Conservation (phyloP, 2,888 invertebrate genomes). For the Orgyia antiqua region DNA sequence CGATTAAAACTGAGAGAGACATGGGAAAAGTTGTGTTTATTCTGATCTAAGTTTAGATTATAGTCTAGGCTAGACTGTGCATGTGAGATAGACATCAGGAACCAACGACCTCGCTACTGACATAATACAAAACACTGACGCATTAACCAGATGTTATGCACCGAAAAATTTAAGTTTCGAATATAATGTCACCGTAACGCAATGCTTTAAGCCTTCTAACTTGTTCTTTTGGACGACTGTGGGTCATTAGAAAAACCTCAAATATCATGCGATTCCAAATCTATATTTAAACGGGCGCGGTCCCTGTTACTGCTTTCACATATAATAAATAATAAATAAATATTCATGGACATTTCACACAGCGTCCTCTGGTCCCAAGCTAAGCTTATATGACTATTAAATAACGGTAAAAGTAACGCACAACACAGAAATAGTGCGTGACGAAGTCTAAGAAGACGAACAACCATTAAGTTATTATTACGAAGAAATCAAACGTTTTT, state of each 20-base stretch:
- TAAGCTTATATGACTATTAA: neutral
- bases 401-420: neutral
- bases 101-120: conserved; percentile 35
- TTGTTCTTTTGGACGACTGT: too few relatives aligned
- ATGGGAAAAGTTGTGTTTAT: conserved; percentile 32
- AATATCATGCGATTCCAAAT: too few relatives aligned
- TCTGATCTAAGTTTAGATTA: conserved; percentile 31
- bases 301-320: too few relatives aligned
- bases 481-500: conserved; percentile 33
- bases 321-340: too few relatives aligned
- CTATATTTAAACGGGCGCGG: too few relatives aligned
- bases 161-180: too few relatives aligned
- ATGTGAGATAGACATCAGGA: conserved; percentile 33
- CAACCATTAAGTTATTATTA: conserved; percentile 40
- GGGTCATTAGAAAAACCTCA: too few relatives aligned
- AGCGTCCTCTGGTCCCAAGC: too few relatives aligned
- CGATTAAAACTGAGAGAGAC: conserved; percentile 21
- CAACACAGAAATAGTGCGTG: conserved; percentile 32
- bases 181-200: too few relatives aligned
- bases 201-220: too few relatives aligned
- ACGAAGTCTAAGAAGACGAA: conserved; percentile 41
- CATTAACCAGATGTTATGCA: conserved; percentile 32
- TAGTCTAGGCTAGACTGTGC: conserved; percentile 32
- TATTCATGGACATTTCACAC: too few relatives aligned
- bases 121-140: conserved; percentile 25